Percentiles rank a stretch among this genome's conserved stretches.
Evolutionary conservation across 2,888 invertebrate genomes (phyloP).

Genomic region (Spisula subtruncata): DNA sequence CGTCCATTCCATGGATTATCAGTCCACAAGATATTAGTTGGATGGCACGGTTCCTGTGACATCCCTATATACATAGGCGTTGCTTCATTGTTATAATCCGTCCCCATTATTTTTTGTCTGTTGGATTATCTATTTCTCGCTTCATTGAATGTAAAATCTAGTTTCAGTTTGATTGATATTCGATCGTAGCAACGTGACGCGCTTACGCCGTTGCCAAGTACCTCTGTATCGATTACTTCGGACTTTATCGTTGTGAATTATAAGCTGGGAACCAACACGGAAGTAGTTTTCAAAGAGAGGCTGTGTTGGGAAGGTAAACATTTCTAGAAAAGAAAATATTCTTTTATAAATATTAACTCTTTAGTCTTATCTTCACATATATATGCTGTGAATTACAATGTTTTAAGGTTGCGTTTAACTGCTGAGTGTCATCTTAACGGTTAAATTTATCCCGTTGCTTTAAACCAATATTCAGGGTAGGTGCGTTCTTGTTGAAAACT

Average conservation of each 20-base stretch:
- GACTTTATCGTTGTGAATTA: background rate
- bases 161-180: slow-evolving; percentile 60
- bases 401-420: background rate
- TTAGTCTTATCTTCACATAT: no score
- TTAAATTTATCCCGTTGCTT: background rate
- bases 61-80: slow-evolving; percentile 43
- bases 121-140: slow-evolving; percentile 45
- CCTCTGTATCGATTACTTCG: slow-evolving; percentile 18
- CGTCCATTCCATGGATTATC: slow-evolving; percentile 76
- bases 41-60: slow-evolving; percentile 62
- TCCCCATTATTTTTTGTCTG: slow-evolving; percentile 51
- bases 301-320: slow-evolving; percentile 68
- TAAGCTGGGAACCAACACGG: slow-evolving; percentile 43
- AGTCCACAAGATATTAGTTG: slow-evolving; percentile 72
- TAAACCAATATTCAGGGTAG: background rate
- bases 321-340: background rate
- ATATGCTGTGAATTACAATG: background rate
- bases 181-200: slow-evolving; percentile 51
- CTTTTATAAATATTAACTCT: no score
- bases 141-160: slow-evolving; percentile 55
- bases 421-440: background rate
- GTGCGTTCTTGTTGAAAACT: background rate
- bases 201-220: slow-evolving; percentile 20
- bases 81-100: slow-evolving; percentile 47
- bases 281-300: slow-evolving; percentile 55